Evolutionary conservation across 2,797 vertebrate species (phyloP).

Genomic region (Cuculus canorus): DNA sequence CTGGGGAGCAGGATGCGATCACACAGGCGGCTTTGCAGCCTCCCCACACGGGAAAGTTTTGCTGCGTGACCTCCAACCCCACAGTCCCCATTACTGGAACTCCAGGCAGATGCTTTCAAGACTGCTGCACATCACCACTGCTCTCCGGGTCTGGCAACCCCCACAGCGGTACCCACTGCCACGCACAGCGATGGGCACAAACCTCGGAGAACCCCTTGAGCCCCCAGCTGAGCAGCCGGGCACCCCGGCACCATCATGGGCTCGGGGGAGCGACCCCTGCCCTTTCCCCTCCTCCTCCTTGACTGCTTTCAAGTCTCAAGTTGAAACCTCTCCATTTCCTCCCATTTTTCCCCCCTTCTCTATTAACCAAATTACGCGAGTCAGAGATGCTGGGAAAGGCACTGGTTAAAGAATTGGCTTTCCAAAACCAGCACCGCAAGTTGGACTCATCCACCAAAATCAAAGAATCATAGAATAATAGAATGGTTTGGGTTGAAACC

Average conservation of each 20-base stretch:
- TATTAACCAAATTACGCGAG: background rate
- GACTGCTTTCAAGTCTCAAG: background rate
- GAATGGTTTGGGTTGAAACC: too few relatives aligned
- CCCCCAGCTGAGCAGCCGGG: background rate
- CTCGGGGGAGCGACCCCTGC: background rate
- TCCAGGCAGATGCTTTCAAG: background rate
- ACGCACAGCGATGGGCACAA: background rate
- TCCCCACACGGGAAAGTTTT: background rate
- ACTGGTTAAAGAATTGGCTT: slow-evolving; percentile 5
- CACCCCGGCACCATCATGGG: fast-evolving
- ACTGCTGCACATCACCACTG: background rate
- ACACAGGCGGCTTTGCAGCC: background rate
- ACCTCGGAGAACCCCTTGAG: background rate
- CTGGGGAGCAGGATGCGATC: background rate
- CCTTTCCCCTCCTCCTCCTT: background rate
- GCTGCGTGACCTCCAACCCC: background rate
- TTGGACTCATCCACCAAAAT: too few relatives aligned
- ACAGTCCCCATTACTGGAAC: background rate
- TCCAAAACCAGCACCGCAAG: background rate
- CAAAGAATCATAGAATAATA: too few relatives aligned
- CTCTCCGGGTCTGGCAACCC: background rate
- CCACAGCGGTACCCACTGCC: background rate
- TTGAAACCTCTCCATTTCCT: fast-evolving
- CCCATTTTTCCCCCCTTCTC: background rate
- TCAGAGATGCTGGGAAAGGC: background rate